Base-by-base conservation (phyloP, 1,140 invertebrate species). In the Solenopsis invicta region DNA sequence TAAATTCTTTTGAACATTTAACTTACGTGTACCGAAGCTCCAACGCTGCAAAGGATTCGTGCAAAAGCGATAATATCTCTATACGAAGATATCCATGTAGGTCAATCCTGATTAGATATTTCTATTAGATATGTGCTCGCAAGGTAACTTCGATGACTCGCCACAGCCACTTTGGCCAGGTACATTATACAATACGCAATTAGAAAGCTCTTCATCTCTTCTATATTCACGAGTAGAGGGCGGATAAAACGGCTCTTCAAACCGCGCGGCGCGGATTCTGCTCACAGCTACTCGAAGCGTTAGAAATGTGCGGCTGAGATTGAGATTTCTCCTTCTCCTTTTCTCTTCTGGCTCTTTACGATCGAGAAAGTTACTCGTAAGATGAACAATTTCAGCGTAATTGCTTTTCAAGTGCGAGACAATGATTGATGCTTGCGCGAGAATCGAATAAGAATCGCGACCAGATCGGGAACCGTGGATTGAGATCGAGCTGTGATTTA, bases 351-450 rank as follows among this genome's bases (percentile, higher is more conserved):
- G 41, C 45, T 75, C 56, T 66, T 66, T 85, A 80, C 62, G 85
- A 71, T 59, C 66, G 45, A 45, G 77, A 86, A 86, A 82, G 85
- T 86, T 86, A 61, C 77, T 82, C 52, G 66, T 62, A 52, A 86
- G 77, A 80, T 72, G 85, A 86, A 86, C 85, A 86, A 86, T 86
- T 82, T 82, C 64, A 64, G 45, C 76, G 85, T 82, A 86, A 86
- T 86, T 82, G 85, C 85, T 82, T 72, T 72, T 86, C 77, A 59
- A 82, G 77, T 54, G 77, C 66, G 77, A 82, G 77, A 69, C 84
- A 75, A 81, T 41, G 82, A 81, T 81, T 71, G 78, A 71, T 81
- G 66, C 41, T 13, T n/a, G 80, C 41, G 52, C 76, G 64, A 72
- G 54, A 71, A 86, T 81, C 77, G 85, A 86, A 82, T 82, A 82